These are phyloP conservation scores for Pygmarrhopalites habei DNA, from an alignment of 1,140 invertebrate species.

Conservation along the genomic window DNA sequence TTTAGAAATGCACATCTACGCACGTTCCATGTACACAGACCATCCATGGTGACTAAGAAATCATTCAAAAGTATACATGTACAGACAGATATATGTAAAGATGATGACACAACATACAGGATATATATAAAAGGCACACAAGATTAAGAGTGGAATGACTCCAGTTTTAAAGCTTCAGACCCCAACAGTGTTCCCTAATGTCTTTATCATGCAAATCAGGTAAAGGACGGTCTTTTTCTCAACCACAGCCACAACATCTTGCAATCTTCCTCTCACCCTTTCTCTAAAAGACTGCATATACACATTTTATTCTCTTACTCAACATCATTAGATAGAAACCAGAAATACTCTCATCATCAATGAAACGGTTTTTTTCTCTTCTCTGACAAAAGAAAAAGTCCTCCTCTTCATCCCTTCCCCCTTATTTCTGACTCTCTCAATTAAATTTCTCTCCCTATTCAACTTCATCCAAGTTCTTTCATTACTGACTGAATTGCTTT, in stretches of 20 bases:
- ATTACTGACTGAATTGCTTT: not conserved
- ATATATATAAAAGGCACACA: not conserved
- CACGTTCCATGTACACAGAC: too few relatives aligned
- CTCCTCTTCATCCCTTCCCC: not conserved
- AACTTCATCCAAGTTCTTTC: not conserved
- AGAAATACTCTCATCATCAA: conserved; percentile 5
- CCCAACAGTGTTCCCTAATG: conserved; percentile 22
- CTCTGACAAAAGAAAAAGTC: not conserved
- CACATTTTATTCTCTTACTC: not conserved
- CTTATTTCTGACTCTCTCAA: not conserved
- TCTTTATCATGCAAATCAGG: conserved; percentile 37
- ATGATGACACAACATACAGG: too few relatives aligned
- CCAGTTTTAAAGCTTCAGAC: not conserved
- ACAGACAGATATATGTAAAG: too few relatives aligned
- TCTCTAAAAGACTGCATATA: too few relatives aligned
- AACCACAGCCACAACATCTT: not conserved
- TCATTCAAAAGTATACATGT: too few relatives aligned
- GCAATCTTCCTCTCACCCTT: not conserved
- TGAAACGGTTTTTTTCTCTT: conserved; percentile 2
- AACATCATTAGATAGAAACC: not conserved
- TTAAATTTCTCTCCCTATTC: not conserved
- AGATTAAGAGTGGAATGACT: not conserved
- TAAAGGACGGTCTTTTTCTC: conserved; percentile 1
- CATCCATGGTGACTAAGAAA: too few relatives aligned
- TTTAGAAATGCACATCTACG: too few relatives aligned